phyloP scores from a whole-genome alignment of 2,113 vertebrate species.

The Rhabdomys dilectus region DNA sequence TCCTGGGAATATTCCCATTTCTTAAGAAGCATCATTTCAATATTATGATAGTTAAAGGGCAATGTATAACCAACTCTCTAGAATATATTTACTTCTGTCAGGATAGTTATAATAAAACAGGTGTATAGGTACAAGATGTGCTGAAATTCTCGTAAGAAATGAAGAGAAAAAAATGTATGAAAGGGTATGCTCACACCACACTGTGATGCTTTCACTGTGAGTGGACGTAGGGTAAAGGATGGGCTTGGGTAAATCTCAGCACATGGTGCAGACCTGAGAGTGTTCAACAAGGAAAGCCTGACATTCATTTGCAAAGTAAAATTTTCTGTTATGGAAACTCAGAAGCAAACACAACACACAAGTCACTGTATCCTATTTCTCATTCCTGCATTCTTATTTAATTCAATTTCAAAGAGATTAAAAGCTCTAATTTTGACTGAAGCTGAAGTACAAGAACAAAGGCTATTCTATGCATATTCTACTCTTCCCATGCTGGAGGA shows the following conservation, averaged over 20 bases:
- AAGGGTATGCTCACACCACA: not conserved
- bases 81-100: not conserved
- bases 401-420: not conserved
- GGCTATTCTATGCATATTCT: not conserved
- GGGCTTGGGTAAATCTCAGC: not conserved
- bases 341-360: not conserved
- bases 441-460: not conserved
- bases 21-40: not conserved
- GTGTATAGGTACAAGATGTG: not conserved
- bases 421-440: not conserved
- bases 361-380: not conserved
- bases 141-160: not conserved
- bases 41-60: not conserved
- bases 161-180: not conserved
- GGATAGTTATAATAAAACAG: not conserved
- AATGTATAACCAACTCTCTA: not conserved
- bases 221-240: no score
- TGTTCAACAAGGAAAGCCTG: not conserved
- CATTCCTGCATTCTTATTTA: not conserved
- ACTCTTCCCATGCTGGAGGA: not conserved
- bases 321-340: not conserved
- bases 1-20: not conserved
- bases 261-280: not conserved
- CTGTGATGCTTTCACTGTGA: not conserved
- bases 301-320: not conserved